Percentiles rank a stretch among this genome's conserved stretches.
Conservation (phyloP, 1,140 invertebrate species). For the Atta colombica region DNA sequence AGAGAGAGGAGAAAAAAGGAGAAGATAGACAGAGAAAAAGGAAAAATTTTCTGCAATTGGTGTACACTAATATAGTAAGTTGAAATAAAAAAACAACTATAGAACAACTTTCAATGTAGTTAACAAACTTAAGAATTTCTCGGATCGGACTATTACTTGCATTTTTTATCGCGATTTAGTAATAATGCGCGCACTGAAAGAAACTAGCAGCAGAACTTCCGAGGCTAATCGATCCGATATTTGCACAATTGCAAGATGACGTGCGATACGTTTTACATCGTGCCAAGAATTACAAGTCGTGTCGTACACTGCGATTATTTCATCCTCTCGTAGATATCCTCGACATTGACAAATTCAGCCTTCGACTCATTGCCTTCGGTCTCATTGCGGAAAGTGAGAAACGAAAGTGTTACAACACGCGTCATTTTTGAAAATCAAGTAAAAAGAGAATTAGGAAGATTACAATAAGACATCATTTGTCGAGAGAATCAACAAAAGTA, state of each 20-base stretch:
- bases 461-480: no score
- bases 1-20: no score
- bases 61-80: no score
- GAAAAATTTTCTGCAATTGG: no score
- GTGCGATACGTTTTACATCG: constrained; percentile 51
- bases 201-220: background rate
- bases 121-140: background rate
- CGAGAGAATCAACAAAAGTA: background rate
- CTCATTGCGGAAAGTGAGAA: constrained; percentile 52
- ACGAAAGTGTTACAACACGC: background rate
- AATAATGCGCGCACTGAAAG: background rate
- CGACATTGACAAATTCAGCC: constrained; percentile 63
- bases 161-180: background rate
- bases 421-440: background rate
- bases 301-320: constrained; percentile 25
- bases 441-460: background rate
- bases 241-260: constrained; percentile 36
- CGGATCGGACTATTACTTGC: background rate
- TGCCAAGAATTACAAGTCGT: constrained; percentile 46
- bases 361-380: constrained; percentile 57
- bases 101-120: no score
- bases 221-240: constrained; percentile 44
- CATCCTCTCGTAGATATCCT: constrained; percentile 37
- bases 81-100: no score
- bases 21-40: background rate